Evolutionary conservation across 1,140 invertebrate species (phyloP).

Genomic region (Coenobita brevimanus): DNA sequence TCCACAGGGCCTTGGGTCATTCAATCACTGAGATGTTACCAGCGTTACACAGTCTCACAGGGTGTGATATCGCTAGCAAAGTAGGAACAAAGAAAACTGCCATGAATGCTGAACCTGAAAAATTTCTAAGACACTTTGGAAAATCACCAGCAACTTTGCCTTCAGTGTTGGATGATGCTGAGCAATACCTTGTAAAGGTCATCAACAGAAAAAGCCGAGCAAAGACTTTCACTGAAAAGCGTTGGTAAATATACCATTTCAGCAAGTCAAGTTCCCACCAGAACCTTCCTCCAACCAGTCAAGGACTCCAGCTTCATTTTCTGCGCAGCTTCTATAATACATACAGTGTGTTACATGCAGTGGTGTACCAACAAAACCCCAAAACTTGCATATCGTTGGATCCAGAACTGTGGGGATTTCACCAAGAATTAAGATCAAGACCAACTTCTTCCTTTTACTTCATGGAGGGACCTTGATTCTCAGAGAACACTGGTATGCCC

Average conservation of each 20-base stretch:
- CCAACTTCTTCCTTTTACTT: too few species aligned
- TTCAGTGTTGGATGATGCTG: not conserved
- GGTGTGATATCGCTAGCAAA: too few species aligned
- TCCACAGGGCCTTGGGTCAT: not conserved
- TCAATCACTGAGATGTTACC: not conserved
- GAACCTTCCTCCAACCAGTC: conserved; percentile 2
- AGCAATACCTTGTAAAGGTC: not conserved
- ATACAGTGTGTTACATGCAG: too few species aligned
- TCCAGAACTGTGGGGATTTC: too few species aligned
- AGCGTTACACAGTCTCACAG: not conserved
- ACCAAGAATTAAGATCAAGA: too few species aligned
- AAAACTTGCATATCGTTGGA: too few species aligned
- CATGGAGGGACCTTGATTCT: too few species aligned
- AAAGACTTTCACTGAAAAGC: not conserved
- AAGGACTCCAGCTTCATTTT: not conserved
- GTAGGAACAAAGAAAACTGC: not conserved
- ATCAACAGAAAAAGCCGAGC: not conserved
- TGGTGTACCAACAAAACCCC: too few species aligned
- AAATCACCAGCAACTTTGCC: not conserved
- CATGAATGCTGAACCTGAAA: not conserved
- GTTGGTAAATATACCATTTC: not conserved
- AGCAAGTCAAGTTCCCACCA: conserved; percentile 7
- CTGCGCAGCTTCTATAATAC: too few species aligned
- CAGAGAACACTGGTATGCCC: too few species aligned
- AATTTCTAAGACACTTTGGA: not conserved